Conservation (phyloP, 2,888 invertebrate genomes). For the Drosophila histrio region DNA sequence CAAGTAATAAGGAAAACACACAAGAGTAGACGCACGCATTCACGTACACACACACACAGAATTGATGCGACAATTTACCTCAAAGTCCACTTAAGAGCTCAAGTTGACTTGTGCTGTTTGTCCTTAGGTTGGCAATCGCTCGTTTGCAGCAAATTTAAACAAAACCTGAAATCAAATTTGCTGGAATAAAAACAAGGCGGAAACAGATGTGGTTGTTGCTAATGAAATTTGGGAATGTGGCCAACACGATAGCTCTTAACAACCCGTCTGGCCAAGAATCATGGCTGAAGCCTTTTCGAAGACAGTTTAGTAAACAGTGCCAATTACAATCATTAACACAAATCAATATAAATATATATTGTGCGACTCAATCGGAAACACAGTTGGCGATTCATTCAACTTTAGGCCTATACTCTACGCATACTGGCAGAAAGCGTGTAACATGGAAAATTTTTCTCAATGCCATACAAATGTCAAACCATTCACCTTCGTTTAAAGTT, state of each 20-base stretch:
- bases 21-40: background rate
- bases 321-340: conserved; percentile 73
- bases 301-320: conserved; percentile 58
- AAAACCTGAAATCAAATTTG: conserved; percentile 51
- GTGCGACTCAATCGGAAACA: conserved; percentile 12
- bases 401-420: too few relatives aligned
- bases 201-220: conserved; percentile 28
- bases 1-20: conserved; percentile 66
- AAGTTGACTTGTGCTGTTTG: conserved; percentile 38
- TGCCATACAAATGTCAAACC: too few relatives aligned
- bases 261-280: conserved; percentile 1
- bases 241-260: conserved; percentile 2
- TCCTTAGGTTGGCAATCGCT: conserved; percentile 25
- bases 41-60: conserved; percentile 19
- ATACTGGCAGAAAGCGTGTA: background rate
- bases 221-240: conserved; percentile 38
- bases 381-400: background rate
- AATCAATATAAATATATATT: conserved; percentile 68
- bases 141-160: conserved; percentile 60
- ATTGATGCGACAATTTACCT: conserved; percentile 58
- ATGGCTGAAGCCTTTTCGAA: conserved; percentile 18
- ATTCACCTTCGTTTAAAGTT: too few relatives aligned
- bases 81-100: conserved; percentile 61
- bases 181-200: background rate
- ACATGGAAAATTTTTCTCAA: too few relatives aligned